These are phyloP conservation scores for Lycaon pictus DNA, from an alignment of 2,113 vertebrate species.

Conservation along the genomic window DNA sequence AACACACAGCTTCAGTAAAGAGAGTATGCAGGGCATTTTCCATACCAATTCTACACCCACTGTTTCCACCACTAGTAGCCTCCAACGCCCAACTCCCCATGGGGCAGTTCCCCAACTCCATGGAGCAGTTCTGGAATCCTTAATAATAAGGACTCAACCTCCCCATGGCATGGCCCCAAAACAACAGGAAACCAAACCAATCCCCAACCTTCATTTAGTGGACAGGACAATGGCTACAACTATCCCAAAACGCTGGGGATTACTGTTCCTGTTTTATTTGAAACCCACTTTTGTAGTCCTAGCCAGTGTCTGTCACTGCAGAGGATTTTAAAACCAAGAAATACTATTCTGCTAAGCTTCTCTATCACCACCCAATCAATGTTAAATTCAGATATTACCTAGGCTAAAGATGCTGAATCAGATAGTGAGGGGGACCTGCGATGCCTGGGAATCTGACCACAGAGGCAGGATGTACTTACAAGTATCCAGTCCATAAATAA, in stretches of 20 bases:
- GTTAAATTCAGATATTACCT: not conserved
- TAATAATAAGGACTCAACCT: not conserved
- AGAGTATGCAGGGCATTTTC: not conserved
- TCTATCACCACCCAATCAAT: not conserved
- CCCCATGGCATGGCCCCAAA: not conserved
- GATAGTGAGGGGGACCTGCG: not conserved
- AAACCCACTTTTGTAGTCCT: not conserved
- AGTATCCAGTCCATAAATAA: not conserved
- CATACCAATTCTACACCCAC: too few species aligned
- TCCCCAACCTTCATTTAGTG: not conserved
- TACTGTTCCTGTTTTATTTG: not conserved
- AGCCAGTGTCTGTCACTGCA: not conserved
- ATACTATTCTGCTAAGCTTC: not conserved
- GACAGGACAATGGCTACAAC: not conserved
- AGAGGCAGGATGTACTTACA: not conserved
- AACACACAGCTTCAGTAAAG: not conserved
- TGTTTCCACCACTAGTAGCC: too few species aligned
- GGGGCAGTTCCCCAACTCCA: not conserved
- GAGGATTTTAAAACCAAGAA: not conserved
- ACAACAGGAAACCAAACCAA: not conserved
- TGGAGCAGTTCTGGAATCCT: not conserved
- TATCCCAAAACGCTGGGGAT: fast-evolving
- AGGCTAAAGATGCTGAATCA: not conserved
- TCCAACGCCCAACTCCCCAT: not conserved
- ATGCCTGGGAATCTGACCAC: not conserved